phyloP scores from a whole-genome alignment of 2,113 vertebrate species.

The human region DNA sequence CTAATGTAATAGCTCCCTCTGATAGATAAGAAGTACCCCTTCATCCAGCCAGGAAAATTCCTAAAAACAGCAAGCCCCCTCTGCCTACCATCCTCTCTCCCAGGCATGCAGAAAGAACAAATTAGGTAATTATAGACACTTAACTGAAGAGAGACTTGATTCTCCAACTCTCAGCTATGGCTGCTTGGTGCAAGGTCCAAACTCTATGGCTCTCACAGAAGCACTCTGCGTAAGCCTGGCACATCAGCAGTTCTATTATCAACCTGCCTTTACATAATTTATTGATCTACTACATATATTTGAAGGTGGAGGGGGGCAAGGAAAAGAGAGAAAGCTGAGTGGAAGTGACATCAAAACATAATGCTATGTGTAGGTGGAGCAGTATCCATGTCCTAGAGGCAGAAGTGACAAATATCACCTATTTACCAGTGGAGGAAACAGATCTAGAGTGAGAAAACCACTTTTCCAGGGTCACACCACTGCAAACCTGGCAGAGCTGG shows the following conservation, averaged over 20 bases:
- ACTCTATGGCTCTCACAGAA: slow-evolving; percentile 7
- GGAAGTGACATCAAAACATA: slow-evolving; percentile 7
- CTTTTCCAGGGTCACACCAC: not conserved
- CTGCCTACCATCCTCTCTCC: slow-evolving; percentile 18
- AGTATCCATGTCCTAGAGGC: not conserved
- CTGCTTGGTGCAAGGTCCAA: slow-evolving; percentile 59
- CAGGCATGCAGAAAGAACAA: slow-evolving; percentile 42
- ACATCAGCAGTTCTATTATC: slow-evolving; percentile 68
- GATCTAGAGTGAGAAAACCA: not conserved
- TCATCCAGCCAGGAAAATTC: slow-evolving; percentile 39
- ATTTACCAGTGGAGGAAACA: not conserved
- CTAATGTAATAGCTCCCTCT: not conserved
- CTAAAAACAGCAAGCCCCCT: not conserved
- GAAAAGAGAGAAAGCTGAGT: slow-evolving; percentile 22
- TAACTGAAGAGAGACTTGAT: slow-evolving; percentile 41
- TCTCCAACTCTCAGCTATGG: slow-evolving; percentile 13
- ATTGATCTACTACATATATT: slow-evolving; percentile 57
- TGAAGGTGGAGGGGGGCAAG: not conserved
- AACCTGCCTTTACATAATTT: slow-evolving; percentile 58
- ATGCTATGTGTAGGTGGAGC: not conserved
- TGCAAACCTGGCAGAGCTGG: not conserved
- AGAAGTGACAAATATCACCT: not conserved
- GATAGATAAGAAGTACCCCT: not conserved
- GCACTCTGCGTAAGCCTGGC: slow-evolving; percentile 9
- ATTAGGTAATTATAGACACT: slow-evolving; percentile 37